Evolutionary conservation across 2,888 invertebrate species (phyloP).

Genomic region (Halictus ligatus): DNA sequence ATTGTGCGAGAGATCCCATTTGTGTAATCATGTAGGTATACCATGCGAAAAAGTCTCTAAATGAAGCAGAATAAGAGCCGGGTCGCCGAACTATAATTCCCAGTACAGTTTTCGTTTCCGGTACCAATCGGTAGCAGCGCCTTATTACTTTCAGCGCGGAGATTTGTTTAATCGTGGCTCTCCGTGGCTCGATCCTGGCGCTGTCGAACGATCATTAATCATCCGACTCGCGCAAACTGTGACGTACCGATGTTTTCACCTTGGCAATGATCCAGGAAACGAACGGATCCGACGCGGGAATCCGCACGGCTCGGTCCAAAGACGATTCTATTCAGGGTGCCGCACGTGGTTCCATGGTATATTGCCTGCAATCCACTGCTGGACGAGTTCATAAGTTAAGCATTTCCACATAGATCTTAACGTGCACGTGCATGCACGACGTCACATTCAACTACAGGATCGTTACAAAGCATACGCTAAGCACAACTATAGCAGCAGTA

Average conservation of each 20-base stretch:
- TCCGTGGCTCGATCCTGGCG: conserved; percentile 39
- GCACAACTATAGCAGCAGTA: not conserved
- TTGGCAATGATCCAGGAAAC: conserved; percentile 81
- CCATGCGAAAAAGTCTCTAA: not conserved
- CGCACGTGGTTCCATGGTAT: conserved; percentile 53
- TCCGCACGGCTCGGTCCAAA: conserved; percentile 66
- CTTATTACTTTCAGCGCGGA: conserved; percentile 31
- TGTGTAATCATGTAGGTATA: not conserved
- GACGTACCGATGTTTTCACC: conserved; percentile 79
- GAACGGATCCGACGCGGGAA: conserved; percentile 60
- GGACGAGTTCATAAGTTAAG: conserved; percentile 75
- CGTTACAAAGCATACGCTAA: not conserved
- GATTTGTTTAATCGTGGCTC: conserved; percentile 19
- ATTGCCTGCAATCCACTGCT: conserved; percentile 48
- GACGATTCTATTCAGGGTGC: conserved; percentile 75
- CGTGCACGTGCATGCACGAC: conserved; percentile 41
- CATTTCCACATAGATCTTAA: conserved; percentile 70
- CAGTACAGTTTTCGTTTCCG: conserved; percentile 43
- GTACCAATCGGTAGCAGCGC: conserved; percentile 59
- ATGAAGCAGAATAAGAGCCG: not conserved
- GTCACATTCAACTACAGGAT: not conserved
- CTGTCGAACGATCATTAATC: conserved; percentile 72
- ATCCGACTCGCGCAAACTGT: conserved; percentile 63
- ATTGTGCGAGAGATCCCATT: not conserved
- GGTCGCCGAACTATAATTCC: conserved; percentile 57